phyloP scores from a whole-genome alignment of 2,888 invertebrate species.

The Harpalus rubripes region DNA sequence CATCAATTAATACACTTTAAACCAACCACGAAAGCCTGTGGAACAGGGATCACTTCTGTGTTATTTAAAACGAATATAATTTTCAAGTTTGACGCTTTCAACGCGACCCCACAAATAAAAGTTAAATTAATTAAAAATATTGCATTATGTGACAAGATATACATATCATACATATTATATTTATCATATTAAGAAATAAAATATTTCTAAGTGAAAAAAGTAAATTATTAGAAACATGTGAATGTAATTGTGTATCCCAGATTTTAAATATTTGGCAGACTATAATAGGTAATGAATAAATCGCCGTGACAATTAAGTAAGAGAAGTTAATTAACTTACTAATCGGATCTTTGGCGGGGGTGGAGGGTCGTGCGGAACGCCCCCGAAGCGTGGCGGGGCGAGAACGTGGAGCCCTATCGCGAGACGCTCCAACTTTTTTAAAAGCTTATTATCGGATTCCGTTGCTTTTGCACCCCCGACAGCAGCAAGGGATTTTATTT shows the following conservation, averaged over 20 bases:
- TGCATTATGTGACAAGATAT: too few species aligned
- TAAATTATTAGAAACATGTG: neutral
- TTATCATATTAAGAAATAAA: too few species aligned
- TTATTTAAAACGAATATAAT: too few species aligned
- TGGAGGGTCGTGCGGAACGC: constrained; percentile 69
- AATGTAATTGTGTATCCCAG: neutral
- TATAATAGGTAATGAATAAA: constrained; percentile 76
- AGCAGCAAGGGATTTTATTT: constrained; percentile 71
- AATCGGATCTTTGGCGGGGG: constrained; percentile 75
- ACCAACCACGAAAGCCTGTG: too few species aligned
- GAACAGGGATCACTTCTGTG: too few species aligned
- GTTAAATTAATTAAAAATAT: too few species aligned
- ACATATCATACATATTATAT: too few species aligned
- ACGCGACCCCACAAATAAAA: too few species aligned
- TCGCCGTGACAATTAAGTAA: constrained; percentile 77
- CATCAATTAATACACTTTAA: too few species aligned
- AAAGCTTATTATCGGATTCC: constrained; percentile 77
- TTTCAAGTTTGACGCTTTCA: too few species aligned
- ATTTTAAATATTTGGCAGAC: constrained; percentile 2
- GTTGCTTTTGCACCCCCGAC: constrained; percentile 60
- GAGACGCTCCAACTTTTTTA: constrained; percentile 76
- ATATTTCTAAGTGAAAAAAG: too few species aligned
- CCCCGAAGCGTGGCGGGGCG: constrained; percentile 49
- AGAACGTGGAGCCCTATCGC: constrained; percentile 72
- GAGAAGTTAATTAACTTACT: constrained; percentile 77